These are phyloP conservation scores for Frieseomelitta varia DNA, from an alignment of 1,140 invertebrate genomes.

Conservation along the genomic window DNA sequence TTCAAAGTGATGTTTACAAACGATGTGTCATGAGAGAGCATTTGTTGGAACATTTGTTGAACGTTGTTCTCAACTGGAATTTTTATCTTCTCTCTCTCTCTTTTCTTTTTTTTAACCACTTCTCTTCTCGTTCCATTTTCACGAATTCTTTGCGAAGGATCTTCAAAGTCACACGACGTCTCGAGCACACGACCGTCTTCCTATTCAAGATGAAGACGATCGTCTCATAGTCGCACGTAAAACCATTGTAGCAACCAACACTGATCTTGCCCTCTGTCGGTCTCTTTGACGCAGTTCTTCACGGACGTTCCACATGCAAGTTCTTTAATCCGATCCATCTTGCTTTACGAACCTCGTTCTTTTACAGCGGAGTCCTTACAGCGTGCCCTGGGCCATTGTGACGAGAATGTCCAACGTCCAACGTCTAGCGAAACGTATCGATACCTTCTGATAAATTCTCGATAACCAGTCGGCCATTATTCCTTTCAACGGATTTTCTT, in stretches of 20 bases:
- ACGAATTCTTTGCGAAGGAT: too few species aligned
- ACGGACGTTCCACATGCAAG: not conserved
- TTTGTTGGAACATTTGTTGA: not conserved
- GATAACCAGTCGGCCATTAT: not conserved
- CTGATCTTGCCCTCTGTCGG: too few species aligned
- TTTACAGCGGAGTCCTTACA: not conserved
- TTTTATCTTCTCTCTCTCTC: not conserved
- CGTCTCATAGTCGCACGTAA: not conserved
- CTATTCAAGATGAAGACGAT: not conserved
- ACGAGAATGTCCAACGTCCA: not conserved
- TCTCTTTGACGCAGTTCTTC: not conserved
- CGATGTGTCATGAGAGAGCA: not conserved
- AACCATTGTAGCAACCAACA: not conserved
- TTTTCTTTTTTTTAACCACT: not conserved
- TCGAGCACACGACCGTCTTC: not conserved
- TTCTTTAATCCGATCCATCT: not conserved
- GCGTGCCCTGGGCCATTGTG: not conserved
- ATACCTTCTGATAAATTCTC: not conserved
- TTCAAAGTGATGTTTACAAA: slow-evolving; percentile 9
- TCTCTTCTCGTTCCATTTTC: not conserved
- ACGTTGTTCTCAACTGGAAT: not conserved
- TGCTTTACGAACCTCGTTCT: not conserved
- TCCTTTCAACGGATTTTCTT: not conserved
- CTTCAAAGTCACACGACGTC: not conserved
- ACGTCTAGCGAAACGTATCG: not conserved